These are phyloP conservation scores for Cuniculus paca DNA, from an alignment of 2,797 vertebrate species.

Conservation along the genomic window DNA sequence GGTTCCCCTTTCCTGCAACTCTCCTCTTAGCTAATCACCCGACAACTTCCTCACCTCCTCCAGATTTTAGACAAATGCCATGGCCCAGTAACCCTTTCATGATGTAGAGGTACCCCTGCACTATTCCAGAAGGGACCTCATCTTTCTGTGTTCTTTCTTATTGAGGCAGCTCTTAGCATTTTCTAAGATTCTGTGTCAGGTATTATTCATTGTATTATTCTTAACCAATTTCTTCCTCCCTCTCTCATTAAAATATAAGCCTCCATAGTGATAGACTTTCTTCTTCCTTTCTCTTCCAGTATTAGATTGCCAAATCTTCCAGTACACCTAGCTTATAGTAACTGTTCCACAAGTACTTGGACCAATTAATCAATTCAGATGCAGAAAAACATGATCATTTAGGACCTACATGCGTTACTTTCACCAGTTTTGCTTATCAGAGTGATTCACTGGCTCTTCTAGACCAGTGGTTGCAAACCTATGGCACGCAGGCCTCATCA, in stretches of 20 bases:
- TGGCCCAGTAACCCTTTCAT: rapidly evolving
- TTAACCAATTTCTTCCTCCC: not conserved
- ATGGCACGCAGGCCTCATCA: not conserved
- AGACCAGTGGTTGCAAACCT: not conserved
- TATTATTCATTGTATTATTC: no score
- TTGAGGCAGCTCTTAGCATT: no score
- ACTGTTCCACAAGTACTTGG: no score
- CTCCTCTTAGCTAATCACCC: not conserved
- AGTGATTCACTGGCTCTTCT: no score
- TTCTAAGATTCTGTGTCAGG: no score
- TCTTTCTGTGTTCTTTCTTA: not conserved
- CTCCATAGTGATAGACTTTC: no score
- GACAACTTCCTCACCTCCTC: not conserved
- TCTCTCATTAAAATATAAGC: no score
- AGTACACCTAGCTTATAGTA: not conserved
- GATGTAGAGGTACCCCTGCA: rapidly evolving
- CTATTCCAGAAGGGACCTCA: rapidly evolving
- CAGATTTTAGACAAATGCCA: rapidly evolving
- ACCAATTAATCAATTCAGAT: not conserved
- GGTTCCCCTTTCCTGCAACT: no score
- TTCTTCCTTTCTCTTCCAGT: no score
- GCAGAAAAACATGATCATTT: not conserved
- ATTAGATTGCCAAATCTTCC: not conserved
- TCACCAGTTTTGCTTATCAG: not conserved
- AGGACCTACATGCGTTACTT: not conserved